Evolutionary conservation across 2,797 vertebrate genomes (phyloP).

Genomic region (Rhinichthys osculus): DNA sequence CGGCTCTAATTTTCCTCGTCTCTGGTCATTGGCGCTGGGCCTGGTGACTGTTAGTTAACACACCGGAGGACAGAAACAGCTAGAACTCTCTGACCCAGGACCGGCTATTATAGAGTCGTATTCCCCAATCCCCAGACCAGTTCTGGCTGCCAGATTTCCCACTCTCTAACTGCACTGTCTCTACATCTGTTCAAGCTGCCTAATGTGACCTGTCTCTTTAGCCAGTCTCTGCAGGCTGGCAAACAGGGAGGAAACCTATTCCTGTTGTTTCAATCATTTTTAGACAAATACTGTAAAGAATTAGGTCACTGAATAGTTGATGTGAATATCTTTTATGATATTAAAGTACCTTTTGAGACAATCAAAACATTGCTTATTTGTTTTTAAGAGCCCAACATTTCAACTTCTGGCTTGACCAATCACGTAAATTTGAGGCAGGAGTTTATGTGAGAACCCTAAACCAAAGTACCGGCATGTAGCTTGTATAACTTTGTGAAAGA

Average conservation of each 20-base stretch:
- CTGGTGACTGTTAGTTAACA: slow-evolving; percentile 78
- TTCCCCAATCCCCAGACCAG: slow-evolving; percentile 78
- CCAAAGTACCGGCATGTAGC: neutral
- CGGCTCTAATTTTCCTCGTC: slow-evolving; percentile 47
- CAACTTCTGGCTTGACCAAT: neutral
- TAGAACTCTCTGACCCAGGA: slow-evolving; percentile 77
- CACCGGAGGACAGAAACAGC: slow-evolving; percentile 71
- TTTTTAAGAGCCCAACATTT: neutral
- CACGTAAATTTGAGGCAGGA: neutral
- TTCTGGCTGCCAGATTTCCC: slow-evolving; percentile 71
- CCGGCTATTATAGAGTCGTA: slow-evolving; percentile 78
- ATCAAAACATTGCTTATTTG: neutral
- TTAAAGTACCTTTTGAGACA: neutral
- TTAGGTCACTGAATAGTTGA: slow-evolving; percentile 30
- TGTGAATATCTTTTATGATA: neutral
- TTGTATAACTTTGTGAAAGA: neutral
- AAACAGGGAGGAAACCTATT: slow-evolving; percentile 47
- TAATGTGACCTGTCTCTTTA: slow-evolving; percentile 72
- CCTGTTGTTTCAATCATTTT: slow-evolving; percentile 43
- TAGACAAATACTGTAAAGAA: slow-evolving; percentile 27
- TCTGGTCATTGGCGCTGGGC: slow-evolving; percentile 64
- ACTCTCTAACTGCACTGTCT: slow-evolving; percentile 75
- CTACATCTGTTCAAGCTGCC: slow-evolving; percentile 71
- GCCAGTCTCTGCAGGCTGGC: slow-evolving; percentile 66
- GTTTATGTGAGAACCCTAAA: neutral